A percentile compares a stretch with the other conserved stretches of the same genome.
phyloP scores from a whole-genome alignment of 2,113 vertebrate species.

The Sminthopsis crassicaudata region DNA sequence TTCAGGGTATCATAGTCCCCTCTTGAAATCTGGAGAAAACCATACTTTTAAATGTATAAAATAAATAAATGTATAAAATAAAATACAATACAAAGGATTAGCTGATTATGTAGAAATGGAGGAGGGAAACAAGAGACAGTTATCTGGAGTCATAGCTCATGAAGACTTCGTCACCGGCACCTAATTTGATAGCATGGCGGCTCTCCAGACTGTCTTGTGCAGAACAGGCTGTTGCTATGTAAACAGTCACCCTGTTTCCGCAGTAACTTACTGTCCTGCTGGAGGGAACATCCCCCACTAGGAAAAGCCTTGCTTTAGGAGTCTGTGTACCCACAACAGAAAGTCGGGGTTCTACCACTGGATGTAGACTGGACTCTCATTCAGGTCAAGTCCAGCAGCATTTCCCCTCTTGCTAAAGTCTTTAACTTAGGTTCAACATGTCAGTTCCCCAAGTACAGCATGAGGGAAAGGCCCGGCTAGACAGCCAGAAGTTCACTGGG shows the following conservation, averaged over 20 bases:
- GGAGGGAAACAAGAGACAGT: not conserved
- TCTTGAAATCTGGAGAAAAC: not conserved
- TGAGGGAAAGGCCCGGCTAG: not conserved
- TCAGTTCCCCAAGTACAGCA: not conserved
- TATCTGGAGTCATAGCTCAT: not conserved
- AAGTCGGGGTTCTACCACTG: too few relatives aligned
- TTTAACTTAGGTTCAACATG: not conserved
- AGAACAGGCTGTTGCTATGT: accelerated
- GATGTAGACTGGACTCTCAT: not conserved
- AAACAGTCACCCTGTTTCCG: not conserved
- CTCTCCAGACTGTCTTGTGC: not conserved
- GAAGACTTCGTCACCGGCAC: not conserved
- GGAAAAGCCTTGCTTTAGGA: not conserved
- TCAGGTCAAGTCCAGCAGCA: not conserved
- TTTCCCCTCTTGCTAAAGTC: not conserved
- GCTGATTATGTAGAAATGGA: not conserved
- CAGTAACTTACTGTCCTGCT: not conserved
- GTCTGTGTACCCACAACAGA: too few relatives aligned
- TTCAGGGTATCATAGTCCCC: not conserved
- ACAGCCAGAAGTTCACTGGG: not conserved
- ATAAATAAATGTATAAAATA: not conserved
- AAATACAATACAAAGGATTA: not conserved
- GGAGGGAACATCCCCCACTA: not conserved
- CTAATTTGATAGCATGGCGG: not conserved
- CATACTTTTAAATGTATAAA: not conserved